Conservation (phyloP, 2,888 invertebrate genomes). For the Deilephila porcellus region DNA sequence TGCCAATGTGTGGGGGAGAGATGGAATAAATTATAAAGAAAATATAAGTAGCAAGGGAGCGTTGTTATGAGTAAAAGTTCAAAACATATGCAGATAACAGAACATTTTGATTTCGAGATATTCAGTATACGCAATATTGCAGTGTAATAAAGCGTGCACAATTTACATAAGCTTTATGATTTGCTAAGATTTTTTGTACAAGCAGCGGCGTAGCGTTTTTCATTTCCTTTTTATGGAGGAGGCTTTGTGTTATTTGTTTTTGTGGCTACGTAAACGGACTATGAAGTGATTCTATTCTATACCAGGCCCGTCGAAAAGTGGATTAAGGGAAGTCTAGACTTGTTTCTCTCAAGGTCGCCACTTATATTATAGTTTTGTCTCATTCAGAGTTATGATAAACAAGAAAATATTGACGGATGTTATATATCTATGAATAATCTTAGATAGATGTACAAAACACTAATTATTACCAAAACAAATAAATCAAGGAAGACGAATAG, state of each 20-base stretch:
- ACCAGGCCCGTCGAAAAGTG: too few relatives aligned
- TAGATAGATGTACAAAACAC: conserved; percentile 33
- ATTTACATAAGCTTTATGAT: conserved; percentile 18
- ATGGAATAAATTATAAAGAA: conserved; percentile 85
- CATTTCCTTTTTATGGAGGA: neutral
- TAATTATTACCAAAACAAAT: conserved; percentile 60
- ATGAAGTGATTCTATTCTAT: neutral
- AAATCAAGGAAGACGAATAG: conserved; percentile 51
- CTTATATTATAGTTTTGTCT: too few relatives aligned
- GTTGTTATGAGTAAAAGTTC: conserved; percentile 77
- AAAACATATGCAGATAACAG: conserved; percentile 76
- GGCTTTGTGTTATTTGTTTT: neutral
- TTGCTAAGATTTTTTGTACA: conserved; percentile 1
- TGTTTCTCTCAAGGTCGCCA: too few relatives aligned
- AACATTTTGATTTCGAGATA: conserved; percentile 66
- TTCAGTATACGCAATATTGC: conserved; percentile 59
- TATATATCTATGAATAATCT: too few relatives aligned
- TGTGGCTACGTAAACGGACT: neutral
- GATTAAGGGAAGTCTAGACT: too few relatives aligned
- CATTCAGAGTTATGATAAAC: too few relatives aligned
- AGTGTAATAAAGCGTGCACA: conserved; percentile 33
- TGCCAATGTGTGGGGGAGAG: conserved; percentile 83
- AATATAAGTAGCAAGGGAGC: conserved; percentile 81
- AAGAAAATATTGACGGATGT: too few relatives aligned
- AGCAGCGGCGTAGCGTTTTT: neutral